Percentiles rank a stretch among this genome's conserved stretches.
Evolutionary conservation across 1,140 invertebrate species (phyloP).

Genomic region (Plutomurus gul): DNA sequence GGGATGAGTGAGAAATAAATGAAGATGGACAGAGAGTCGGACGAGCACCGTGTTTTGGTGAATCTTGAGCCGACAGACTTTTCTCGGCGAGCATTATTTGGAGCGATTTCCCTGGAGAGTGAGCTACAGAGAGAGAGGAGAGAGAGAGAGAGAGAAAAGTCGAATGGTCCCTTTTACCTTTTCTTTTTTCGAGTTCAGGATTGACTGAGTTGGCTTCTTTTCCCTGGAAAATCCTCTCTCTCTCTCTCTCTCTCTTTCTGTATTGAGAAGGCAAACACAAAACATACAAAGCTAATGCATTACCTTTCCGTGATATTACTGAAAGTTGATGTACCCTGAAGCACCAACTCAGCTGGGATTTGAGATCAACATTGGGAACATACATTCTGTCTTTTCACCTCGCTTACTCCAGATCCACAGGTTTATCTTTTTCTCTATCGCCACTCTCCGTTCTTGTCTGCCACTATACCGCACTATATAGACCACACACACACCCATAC

Average conservation of each 20-base stretch:
- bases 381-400: constrained; percentile 43
- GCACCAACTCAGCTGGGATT: constrained; percentile 42
- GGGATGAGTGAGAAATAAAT: constrained; percentile 37
- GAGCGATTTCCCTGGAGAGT: constrained; percentile 37
- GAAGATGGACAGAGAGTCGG: constrained; percentile 39
- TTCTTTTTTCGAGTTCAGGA: constrained; percentile 34
- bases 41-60: constrained; percentile 21
- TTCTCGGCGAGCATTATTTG: constrained; percentile 31
- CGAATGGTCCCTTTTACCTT: constrained; percentile 34
- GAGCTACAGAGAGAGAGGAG: constrained; percentile 1
- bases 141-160: constrained; percentile 8
- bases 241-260: not conserved
- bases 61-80: constrained; percentile 36
- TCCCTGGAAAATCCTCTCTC: constrained; percentile 24
- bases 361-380: constrained; percentile 41
- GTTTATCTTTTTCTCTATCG: constrained; percentile 39
- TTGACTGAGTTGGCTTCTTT: constrained; percentile 36
- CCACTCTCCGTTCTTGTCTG: constrained; percentile 8
- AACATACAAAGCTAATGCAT: constrained; percentile 42
- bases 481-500: not conserved
- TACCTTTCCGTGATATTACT: constrained; percentile 40
- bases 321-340: constrained; percentile 44
- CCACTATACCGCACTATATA: not conserved
- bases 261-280: constrained; percentile 35
- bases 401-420: constrained; percentile 39